Conservation (phyloP, 2,113 vertebrate species). For the Todiramphus chloris region DNA sequence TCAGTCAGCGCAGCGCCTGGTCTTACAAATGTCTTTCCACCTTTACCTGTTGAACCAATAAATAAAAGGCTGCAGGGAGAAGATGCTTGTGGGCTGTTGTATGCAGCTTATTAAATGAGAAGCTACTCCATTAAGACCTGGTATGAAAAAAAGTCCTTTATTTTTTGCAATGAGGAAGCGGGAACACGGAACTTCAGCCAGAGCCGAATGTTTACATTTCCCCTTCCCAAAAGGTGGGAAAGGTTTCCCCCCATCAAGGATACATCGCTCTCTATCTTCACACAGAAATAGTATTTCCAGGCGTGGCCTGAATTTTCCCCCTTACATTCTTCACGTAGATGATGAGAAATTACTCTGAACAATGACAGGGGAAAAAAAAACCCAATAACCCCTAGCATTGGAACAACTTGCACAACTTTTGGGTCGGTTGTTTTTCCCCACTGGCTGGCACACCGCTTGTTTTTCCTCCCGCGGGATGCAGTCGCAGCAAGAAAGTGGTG, state of each 20-base stretch:
- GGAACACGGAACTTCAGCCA: not conserved
- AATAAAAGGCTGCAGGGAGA: not conserved
- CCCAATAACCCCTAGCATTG: not conserved
- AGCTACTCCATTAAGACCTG: not conserved
- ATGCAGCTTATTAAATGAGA: not conserved
- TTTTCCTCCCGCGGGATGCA: not conserved
- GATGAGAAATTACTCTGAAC: not conserved
- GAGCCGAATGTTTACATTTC: not conserved
- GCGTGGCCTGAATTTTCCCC: not conserved
- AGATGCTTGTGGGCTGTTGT: not conserved
- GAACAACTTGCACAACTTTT: not conserved
- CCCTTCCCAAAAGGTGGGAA: not conserved
- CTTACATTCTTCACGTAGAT: not conserved
- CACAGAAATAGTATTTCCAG: not conserved
- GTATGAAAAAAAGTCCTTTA: not conserved
- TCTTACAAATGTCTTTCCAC: not conserved
- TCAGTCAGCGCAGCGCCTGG: not conserved
- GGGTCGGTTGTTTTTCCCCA: fast-evolving
- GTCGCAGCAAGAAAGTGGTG: not conserved
- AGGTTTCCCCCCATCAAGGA: not conserved
- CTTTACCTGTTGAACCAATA: not conserved
- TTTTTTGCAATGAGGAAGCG: not conserved
- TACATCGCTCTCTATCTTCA: not conserved
- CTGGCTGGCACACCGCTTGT: not conserved
- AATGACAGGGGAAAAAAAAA: not conserved